A percentile compares a stretch with the other conserved stretches of the same genome.
Conservation (phyloP, 2,113 vertebrate genomes). For the Melanerpes aurifrons region DNA sequence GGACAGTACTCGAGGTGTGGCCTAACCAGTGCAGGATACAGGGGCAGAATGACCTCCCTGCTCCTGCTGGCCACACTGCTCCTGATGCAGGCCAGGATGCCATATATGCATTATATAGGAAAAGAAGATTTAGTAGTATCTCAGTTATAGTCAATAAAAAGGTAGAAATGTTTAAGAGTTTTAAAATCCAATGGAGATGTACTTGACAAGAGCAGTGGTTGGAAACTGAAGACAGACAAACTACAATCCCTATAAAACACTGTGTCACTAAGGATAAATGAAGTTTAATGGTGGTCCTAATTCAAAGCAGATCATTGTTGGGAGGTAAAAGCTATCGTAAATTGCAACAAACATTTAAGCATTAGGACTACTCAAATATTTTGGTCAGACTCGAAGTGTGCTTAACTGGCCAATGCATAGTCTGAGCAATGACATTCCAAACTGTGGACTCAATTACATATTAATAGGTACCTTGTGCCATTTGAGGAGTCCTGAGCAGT, state of each 20-base stretch:
- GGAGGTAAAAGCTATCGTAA: background rate
- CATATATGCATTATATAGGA: too few species aligned
- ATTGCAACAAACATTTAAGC: background rate
- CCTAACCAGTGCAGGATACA: too few species aligned
- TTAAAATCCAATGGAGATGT: slow-evolving; percentile 21
- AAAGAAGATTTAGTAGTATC: slow-evolving; percentile 21
- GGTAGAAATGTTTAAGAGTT: slow-evolving; percentile 36
- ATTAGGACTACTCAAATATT: background rate
- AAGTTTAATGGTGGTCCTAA: background rate
- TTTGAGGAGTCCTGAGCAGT: background rate
- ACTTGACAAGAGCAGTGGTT: background rate
- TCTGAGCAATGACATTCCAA: background rate
- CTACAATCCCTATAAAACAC: background rate
- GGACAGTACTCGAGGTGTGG: too few species aligned
- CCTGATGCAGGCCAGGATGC: too few species aligned
- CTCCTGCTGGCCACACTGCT: too few species aligned
- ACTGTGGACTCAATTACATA: background rate
- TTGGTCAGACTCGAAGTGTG: background rate
- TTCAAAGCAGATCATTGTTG: background rate
- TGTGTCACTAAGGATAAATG: background rate
- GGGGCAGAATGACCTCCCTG: too few species aligned
- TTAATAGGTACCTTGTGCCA: background rate
- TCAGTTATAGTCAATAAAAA: slow-evolving; percentile 35
- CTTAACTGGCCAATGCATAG: background rate
- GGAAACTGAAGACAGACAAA: slow-evolving; percentile 5